Evolutionary conservation across 2,888 invertebrate genomes (phyloP).

Genomic region (Chelonus formosanus): DNA sequence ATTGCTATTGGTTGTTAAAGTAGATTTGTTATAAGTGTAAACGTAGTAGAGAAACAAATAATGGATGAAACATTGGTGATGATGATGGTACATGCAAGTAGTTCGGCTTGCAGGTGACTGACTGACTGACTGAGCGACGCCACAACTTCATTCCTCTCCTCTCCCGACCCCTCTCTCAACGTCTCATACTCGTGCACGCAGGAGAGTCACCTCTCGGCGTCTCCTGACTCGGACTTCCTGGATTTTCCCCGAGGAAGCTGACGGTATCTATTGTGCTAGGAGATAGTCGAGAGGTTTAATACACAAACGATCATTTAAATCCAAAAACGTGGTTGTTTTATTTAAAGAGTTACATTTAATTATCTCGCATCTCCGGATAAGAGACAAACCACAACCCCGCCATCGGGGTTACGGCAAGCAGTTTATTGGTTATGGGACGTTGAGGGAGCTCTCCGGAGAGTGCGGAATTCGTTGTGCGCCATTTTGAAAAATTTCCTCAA

Average conservation of each 20-base stretch:
- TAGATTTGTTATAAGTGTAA: not conserved
- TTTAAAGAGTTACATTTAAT: not conserved
- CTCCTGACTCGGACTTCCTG: slow-evolving; percentile 29
- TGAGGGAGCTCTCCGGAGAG: slow-evolving; percentile 37
- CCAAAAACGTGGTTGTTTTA: not conserved
- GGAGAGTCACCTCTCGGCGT: slow-evolving; percentile 34
- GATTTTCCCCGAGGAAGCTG: slow-evolving; percentile 21
- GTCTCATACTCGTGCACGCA: slow-evolving; percentile 30
- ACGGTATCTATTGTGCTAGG: slow-evolving; percentile 2
- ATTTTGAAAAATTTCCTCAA: slow-evolving; percentile 61
- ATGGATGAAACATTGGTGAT: not conserved
- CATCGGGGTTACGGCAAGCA: slow-evolving; percentile 28
- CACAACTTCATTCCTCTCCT: slow-evolving; percentile 33
- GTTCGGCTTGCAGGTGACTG: slow-evolving; percentile 48
- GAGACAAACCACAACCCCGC: slow-evolving; percentile 18
- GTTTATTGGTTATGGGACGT: slow-evolving; percentile 45
- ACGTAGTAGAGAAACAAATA: not conserved
- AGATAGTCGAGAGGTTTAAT: not conserved
- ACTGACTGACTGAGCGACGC: slow-evolving; percentile 42
- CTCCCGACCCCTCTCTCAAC: slow-evolving; percentile 23
- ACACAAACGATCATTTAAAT: not conserved
- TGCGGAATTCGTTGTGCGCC: slow-evolving; percentile 50
- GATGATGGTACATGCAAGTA: not conserved
- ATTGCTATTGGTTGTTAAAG: too few species aligned
- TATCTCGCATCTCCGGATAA: slow-evolving; percentile 2